Base-by-base conservation (phyloP, 35 echinoderm and acorn worm genomes). In the Eucidaris tribuloides region DNA sequence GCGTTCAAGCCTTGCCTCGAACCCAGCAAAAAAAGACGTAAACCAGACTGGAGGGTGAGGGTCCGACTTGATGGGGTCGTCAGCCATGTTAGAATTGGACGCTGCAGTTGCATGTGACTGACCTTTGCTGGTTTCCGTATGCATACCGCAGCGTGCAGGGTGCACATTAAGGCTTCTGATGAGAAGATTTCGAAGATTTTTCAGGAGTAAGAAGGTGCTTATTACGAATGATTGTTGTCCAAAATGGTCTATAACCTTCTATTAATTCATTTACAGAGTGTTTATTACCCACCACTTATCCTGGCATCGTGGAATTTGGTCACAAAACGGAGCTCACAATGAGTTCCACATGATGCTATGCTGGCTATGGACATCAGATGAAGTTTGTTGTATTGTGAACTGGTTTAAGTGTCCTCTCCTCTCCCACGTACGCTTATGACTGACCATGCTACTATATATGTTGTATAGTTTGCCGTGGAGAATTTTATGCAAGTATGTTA, bases 341-440 rank as follows among this genome's bases (percentile, higher is more conserved):
- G 48, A 52, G 48, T 11, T 9, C 48, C n/a, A 52, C 48, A 52
- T 52, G 62, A 23, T 65, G 2, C 62, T 65, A 65, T 65, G 62
- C 62, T 32, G 17, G 3, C 62, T 65, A 65, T 65, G 62, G 62
- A 65, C n/a, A n/a, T n/a, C n/a, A n/a, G n/a, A n/a, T n/a, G n/a
- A n/a, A n/a, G n/a, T n/a, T n/a, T n/a, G n/a, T n/a, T n/a, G n/a
- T n/a, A n/a, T n/a, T n/a, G n/a, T n/a, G n/a, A n/a, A n/a, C n/a
- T n/a, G n/a, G n/a, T n/a, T n/a, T n/a, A n/a, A n/a, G n/a, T n/a
- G n/a, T n/a, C n/a, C n/a, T n/a, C n/a, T n/a, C n/a, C n/a, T n/a
- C n/a, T n/a, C n/a, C n/a, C n/a, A n/a, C n/a, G n/a, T n/a, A n/a
- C n/a, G n/a, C n/a, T n/a, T n/a, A n/a, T n/a, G n/a, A n/a, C n/a